Conservation (phyloP, 2,888 invertebrate species). For the Dicyrtomina minuta region DNA sequence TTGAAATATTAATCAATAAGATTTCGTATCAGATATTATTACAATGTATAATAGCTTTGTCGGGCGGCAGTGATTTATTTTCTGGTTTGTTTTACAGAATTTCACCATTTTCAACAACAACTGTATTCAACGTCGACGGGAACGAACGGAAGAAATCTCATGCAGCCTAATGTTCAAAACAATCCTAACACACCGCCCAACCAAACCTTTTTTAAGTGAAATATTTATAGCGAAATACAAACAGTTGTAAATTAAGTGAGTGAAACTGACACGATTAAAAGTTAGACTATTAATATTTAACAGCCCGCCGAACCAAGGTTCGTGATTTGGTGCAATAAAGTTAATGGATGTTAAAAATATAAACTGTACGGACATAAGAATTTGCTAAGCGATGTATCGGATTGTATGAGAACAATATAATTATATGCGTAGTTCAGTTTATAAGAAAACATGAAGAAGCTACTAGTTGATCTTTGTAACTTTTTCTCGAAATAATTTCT, state of each 20-base stretch:
- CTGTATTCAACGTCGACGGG: constrained; percentile 90
- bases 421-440: background rate
- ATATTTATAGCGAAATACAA: background rate
- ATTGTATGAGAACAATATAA: background rate
- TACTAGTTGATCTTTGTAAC: constrained; percentile 32
- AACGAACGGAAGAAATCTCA: constrained; percentile 64
- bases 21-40: no score
- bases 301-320: constrained; percentile 46
- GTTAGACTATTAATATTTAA: background rate
- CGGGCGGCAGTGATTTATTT: no score
- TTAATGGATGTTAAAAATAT: constrained; percentile 5
- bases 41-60: no score
- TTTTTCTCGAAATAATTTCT: constrained; percentile 9
- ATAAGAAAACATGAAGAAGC: constrained; percentile 7
- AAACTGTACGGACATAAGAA: background rate
- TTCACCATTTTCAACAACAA: constrained; percentile 93
- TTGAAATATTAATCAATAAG: no score
- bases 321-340: constrained; percentile 53
- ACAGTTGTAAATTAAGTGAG: background rate
- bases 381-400: constrained; percentile 7
- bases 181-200: constrained; percentile 53
- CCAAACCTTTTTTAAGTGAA: constrained; percentile 53
- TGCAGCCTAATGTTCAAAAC: constrained; percentile 53
- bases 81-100: constrained; percentile 59
- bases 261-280: background rate